phyloP scores from a whole-genome alignment of 2,797 vertebrate genomes.

The Numenius phaeopus region DNA sequence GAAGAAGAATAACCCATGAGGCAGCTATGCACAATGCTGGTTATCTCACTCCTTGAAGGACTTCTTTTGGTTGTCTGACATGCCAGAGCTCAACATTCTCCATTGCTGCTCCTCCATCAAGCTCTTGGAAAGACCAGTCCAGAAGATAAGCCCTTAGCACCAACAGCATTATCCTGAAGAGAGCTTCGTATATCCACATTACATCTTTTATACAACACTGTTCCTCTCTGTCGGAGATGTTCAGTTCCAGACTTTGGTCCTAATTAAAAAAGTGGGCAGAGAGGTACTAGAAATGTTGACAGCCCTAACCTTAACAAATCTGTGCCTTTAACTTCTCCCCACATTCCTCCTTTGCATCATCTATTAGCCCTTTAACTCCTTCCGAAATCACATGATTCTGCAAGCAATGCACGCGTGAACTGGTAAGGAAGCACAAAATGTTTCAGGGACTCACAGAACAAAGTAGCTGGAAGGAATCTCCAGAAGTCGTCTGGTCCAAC shows the following conservation, averaged over 20 bases:
- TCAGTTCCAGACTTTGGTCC: neutral
- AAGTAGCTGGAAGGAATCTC: neutral
- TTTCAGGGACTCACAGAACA: neutral
- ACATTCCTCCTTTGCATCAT: neutral
- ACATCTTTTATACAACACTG: neutral
- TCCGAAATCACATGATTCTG: neutral
- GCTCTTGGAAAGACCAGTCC: neutral
- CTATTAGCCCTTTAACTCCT: neutral
- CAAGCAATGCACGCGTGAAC: fast-evolving
- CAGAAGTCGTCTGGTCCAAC: neutral
- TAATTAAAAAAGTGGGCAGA: neutral
- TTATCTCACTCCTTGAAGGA: neutral
- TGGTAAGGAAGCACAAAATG: neutral
- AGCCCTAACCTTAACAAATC: neutral
- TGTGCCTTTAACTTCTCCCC: neutral
- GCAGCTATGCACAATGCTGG: fast-evolving
- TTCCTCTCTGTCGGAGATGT: neutral
- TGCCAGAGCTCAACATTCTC: neutral
- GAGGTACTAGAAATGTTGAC: neutral
- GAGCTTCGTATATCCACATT: neutral
- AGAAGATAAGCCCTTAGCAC: neutral
- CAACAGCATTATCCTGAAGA: neutral
- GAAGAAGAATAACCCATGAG: neutral
- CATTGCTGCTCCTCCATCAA: neutral
- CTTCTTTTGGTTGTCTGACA: neutral